phyloP scores from a whole-genome alignment of 2,888 invertebrate species.

The Eledone cirrhosa region DNA sequence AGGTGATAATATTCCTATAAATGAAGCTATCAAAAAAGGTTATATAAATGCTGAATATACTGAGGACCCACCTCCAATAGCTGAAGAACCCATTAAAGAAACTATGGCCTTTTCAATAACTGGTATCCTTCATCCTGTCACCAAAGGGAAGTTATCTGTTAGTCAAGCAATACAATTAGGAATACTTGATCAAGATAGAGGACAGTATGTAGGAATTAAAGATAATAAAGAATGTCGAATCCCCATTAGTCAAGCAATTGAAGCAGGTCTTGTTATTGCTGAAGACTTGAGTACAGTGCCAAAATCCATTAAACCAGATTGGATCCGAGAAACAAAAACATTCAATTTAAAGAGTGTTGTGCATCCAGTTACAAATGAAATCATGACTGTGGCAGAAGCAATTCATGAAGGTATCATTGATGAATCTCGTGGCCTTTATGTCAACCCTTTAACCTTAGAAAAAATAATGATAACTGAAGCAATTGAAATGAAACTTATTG shows the following conservation, averaged over 20 bases:
- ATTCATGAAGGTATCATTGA: slow-evolving; percentile 90
- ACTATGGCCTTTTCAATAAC: slow-evolving; percentile 82
- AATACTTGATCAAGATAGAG: slow-evolving; percentile 73
- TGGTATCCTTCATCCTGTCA: slow-evolving; percentile 86
- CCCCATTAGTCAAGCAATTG: slow-evolving; percentile 84
- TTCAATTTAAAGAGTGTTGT: slow-evolving; percentile 70
- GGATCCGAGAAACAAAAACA: slow-evolving; percentile 70
- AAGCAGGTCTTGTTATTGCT: slow-evolving; percentile 76
- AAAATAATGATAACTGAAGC: slow-evolving; percentile 85
- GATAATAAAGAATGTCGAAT: slow-evolving; percentile 75
- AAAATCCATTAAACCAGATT: slow-evolving; percentile 84
- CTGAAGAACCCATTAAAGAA: slow-evolving; percentile 65
- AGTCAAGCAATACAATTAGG: slow-evolving; percentile 75
- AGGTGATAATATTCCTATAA: slow-evolving; percentile 80
- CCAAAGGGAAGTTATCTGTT: slow-evolving; percentile 84
- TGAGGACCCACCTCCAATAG: slow-evolving; percentile 80
- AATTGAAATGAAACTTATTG: slow-evolving; percentile 79
- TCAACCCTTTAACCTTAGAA: slow-evolving; percentile 81
- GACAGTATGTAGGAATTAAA: slow-evolving; percentile 70
- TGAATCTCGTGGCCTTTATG: slow-evolving; percentile 71
- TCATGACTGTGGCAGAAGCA: slow-evolving; percentile 87
- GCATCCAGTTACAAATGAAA: slow-evolving; percentile 73
- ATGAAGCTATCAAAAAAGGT: slow-evolving; percentile 82
- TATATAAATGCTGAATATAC: slow-evolving; percentile 82
- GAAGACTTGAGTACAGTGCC: slow-evolving; percentile 89